Evolutionary conservation across 2,888 invertebrate genomes (phyloP).

Genomic region (Diloba caeruleocephala): DNA sequence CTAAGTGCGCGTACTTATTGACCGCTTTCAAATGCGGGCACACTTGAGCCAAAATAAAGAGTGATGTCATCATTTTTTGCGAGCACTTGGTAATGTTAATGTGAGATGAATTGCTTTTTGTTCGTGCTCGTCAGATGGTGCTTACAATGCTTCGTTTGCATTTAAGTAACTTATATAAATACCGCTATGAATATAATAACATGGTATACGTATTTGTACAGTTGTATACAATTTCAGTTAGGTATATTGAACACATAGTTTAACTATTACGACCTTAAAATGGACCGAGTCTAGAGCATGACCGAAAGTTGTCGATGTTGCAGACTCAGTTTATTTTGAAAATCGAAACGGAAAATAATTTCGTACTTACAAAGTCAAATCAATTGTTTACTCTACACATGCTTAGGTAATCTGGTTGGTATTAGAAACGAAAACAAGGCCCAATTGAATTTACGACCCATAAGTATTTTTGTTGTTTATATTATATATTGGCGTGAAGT

Average conservation of each 20-base stretch:
- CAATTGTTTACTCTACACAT: background rate
- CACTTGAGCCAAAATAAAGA: constrained; percentile 65
- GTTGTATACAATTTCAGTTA: constrained; percentile 20
- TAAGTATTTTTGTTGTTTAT: too few species aligned
- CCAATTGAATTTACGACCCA: too few species aligned
- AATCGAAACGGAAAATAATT: background rate
- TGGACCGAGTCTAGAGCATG: too few species aligned
- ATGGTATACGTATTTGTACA: constrained; percentile 34
- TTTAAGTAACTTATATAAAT: constrained; percentile 63
- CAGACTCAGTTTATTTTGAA: too few species aligned
- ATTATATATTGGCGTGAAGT: too few species aligned
- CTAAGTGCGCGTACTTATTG: constrained; percentile 59
- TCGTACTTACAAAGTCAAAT: background rate
- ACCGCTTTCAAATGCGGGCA: constrained; percentile 59
- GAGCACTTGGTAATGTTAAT: constrained; percentile 72
- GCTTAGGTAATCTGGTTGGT: too few species aligned
- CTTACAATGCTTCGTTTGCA: constrained; percentile 73
- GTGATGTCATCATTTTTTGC: constrained; percentile 84
- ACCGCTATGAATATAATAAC: constrained; percentile 52
- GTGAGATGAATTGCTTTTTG: constrained; percentile 81
- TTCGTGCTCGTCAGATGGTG: constrained; percentile 75
- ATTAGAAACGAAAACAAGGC: background rate
- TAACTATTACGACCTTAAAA: background rate
- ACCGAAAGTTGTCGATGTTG: background rate
- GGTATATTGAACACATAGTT: constrained; percentile 1